Percentiles rank a stretch among this genome's conserved stretches.
Conservation (phyloP, 2,797 vertebrate genomes). For the Thamnophis elegans region DNA sequence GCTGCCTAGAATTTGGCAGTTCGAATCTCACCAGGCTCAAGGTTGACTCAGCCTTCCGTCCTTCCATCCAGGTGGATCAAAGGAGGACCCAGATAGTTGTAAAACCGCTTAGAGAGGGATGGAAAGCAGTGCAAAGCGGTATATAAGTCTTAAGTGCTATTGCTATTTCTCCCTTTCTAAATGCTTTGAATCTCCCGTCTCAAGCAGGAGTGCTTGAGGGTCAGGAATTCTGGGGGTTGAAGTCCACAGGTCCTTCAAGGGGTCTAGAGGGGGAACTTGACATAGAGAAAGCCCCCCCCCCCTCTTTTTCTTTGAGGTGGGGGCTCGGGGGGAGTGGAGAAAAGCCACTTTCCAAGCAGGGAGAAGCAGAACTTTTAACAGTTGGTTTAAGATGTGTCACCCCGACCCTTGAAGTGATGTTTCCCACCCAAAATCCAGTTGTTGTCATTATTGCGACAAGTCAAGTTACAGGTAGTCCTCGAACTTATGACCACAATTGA, state of each 20-base stretch:
- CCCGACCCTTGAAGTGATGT: not conserved
- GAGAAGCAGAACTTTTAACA: slow-evolving; percentile 31
- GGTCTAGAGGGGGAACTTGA: not conserved
- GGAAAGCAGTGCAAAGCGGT: no score
- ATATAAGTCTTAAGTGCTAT: no score
- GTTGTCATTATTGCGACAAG: slow-evolving; percentile 28
- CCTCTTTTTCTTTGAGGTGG: no score
- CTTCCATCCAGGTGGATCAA: no score
- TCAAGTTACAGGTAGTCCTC: not conserved
- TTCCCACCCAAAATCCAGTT: not conserved
- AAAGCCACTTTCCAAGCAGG: not conserved
- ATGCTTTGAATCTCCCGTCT: not conserved
- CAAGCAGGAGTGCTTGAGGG: no score
- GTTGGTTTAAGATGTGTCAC: slow-evolving; percentile 47
- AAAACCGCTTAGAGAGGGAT: no score
- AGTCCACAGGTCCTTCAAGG: not conserved
- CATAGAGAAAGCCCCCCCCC: no score
- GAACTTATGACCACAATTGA: no score
- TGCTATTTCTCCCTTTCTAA: not conserved
- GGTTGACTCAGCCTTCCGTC: no score
- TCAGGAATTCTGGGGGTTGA: not conserved
- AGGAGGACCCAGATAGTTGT: no score
- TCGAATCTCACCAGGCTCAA: no score
- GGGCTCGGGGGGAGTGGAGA: not conserved
- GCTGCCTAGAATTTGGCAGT: no score